Percentiles rank a stretch among this genome's conserved stretches.
These are phyloP conservation scores for Lycodopsis pacificus DNA, from an alignment of 2,797 vertebrate species.

Conservation along the genomic window DNA sequence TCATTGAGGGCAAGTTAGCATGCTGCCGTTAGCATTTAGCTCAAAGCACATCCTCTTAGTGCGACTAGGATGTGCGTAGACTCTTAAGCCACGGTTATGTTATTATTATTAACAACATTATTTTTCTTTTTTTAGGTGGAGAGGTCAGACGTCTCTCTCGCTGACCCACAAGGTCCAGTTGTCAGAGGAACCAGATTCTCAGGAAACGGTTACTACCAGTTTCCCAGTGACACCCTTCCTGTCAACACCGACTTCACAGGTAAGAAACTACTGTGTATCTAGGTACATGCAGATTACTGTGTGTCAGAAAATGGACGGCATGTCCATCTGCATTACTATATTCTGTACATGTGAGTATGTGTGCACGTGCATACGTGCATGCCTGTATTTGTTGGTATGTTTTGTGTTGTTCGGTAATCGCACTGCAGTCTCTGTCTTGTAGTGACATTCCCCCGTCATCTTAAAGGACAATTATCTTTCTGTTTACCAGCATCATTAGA, in stretches of 20 bases:
- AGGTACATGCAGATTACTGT: neutral
- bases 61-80: neutral
- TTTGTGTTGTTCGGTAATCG: constrained; percentile 47
- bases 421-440: constrained; percentile 52
- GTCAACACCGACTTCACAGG: constrained; percentile 91
- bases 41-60: neutral
- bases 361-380: neutral
- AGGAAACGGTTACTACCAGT: constrained; percentile 89
- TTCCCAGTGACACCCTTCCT: constrained; percentile 86
- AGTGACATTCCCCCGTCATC: constrained; percentile 78
- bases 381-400: constrained; percentile 1
- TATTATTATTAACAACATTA: neutral
- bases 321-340: constrained; percentile 2
- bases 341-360: neutral
- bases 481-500: constrained; percentile 88
- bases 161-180: constrained; percentile 77
- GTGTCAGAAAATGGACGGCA: neutral
- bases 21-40: neutral
- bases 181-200: constrained; percentile 88
- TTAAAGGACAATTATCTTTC: constrained; percentile 89
- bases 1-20: neutral
- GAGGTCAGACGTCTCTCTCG: constrained; percentile 88
- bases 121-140: constrained; percentile 80
- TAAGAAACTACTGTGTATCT: constrained; percentile 60
- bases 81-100: neutral